Evolutionary conservation across 1,140 invertebrate genomes (phyloP).

Genomic region (Ceratosolen fusciceps): DNA sequence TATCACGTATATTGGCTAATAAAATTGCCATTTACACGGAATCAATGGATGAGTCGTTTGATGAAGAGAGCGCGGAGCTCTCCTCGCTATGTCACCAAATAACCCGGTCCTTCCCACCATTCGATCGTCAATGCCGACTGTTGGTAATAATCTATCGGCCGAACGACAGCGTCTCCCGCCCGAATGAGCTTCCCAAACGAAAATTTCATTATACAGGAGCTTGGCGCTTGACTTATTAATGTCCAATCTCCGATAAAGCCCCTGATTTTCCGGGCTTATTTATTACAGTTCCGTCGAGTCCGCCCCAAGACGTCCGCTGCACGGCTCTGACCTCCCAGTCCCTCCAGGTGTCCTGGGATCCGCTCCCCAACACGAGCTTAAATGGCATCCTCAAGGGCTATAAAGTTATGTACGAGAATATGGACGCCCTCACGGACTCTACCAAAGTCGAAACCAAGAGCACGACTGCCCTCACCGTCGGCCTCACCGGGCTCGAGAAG

Average conservation of each 20-base stretch:
- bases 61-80: too few relatives aligned
- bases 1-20: too few relatives aligned
- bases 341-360: constrained; percentile 89
- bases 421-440: constrained; percentile 63
- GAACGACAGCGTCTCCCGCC: too few relatives aligned
- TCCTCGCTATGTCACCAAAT: too few relatives aligned
- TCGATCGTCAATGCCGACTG: too few relatives aligned
- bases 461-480: constrained; percentile 78
- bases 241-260: background rate
- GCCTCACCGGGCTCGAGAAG: constrained; percentile 79
- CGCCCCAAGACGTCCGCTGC: constrained; percentile 85
- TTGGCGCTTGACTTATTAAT: background rate
- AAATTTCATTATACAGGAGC: background rate
- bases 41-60: too few relatives aligned
- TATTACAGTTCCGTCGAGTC: constrained; percentile 80
- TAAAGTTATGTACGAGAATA: constrained; percentile 82
- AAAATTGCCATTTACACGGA: too few relatives aligned
- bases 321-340: constrained; percentile 85
- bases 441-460: constrained; percentile 75
- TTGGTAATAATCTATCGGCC: too few relatives aligned
- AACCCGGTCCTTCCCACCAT: too few relatives aligned
- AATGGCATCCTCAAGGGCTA: constrained; percentile 92
- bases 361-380: constrained; percentile 83
- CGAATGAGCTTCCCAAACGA: background rate
- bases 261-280: background rate